Percentiles rank a stretch among this genome's conserved stretches.
Evolutionary conservation across 2,113 vertebrate species (phyloP).

Genomic region (Elephas maximus): DNA sequence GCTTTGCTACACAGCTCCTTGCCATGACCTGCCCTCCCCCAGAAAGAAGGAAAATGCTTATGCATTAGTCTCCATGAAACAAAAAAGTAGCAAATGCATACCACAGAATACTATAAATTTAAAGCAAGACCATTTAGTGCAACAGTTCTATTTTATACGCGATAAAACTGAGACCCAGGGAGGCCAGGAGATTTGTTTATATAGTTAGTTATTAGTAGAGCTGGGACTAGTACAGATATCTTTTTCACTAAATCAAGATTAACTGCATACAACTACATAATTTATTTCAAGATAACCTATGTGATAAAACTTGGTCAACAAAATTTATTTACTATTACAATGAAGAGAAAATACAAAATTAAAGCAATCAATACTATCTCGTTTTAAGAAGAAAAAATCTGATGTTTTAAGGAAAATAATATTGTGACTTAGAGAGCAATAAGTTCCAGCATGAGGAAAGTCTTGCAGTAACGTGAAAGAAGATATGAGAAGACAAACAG

Average conservation of each 20-base stretch:
- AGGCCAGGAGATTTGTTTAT: background rate
- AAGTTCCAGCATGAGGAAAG: background rate
- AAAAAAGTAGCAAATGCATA: background rate
- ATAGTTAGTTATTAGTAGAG: background rate
- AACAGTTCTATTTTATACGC: background rate
- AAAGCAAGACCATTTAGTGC: background rate
- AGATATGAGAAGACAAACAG: background rate
- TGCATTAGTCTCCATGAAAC: background rate
- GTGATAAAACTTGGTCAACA: background rate
- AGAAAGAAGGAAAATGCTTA: background rate
- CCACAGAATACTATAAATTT: background rate
- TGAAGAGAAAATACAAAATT: background rate
- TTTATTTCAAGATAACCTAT: background rate
- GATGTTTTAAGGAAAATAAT: background rate
- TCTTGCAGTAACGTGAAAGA: slow-evolving; percentile 13
- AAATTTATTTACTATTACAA: slow-evolving; percentile 6
- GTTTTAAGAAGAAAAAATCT: background rate
- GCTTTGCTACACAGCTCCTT: background rate
- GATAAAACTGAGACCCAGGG: background rate
- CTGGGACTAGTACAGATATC: background rate
- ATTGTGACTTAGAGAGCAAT: background rate
- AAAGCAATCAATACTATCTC: background rate
- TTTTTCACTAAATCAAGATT: background rate
- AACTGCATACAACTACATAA: background rate
- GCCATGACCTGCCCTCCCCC: background rate